Evolutionary conservation across 2,888 invertebrate species (phyloP), one percentile per base, ranked within the genome.

Genomic region (Scaptomyza flava): DNA sequence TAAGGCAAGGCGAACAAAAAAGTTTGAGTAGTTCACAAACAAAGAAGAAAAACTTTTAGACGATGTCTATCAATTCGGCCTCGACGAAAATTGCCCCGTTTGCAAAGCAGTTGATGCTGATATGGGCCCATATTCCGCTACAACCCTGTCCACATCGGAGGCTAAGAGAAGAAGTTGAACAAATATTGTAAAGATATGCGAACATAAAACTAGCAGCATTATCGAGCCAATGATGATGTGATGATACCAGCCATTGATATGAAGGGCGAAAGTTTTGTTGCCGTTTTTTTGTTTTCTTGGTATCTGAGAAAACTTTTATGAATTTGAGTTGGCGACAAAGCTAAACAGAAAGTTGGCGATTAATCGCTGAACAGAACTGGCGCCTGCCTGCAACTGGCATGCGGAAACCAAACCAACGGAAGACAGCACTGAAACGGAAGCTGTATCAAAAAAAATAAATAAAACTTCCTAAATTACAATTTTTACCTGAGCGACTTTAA

Each of bases 191-290:
- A 62, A 77, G 72, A 86, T 77, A 88, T 75, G 62, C 68, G 65
- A 66, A 60, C 68, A 78, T 79, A 85, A 87, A 82, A 81, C 84
- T 69, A 72, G 73, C 82, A 63, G 87, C 82, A 87, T 87, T 84
- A 85, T 83, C 86, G 79, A 81, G 67, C 69, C 81, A 79, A 89
- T 90, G 89, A 90, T 90, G 85, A 89, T 88, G 80, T 85, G 89
- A 89, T 89, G 89, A 87, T 85, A 75, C 38, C 9, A 9, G 52
- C 41, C 45, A 69, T 75, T 75, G 72, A 89, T 87, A 82, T 78
- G 77, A 78, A 87, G 89, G 83, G 83, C 81, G 58, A 89, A 90
- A 90, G 68, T 88, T 90, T 87, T 59, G 58, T 64, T 71, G 62
- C 30, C 53, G 14, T 75, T 41, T 43, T 33, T 9, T 41, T 43